A percentile compares a stretch with the other conserved stretches of the same genome.
phyloP scores from a whole-genome alignment of 1,140 invertebrate species.

The Anastatus disparis region DNA sequence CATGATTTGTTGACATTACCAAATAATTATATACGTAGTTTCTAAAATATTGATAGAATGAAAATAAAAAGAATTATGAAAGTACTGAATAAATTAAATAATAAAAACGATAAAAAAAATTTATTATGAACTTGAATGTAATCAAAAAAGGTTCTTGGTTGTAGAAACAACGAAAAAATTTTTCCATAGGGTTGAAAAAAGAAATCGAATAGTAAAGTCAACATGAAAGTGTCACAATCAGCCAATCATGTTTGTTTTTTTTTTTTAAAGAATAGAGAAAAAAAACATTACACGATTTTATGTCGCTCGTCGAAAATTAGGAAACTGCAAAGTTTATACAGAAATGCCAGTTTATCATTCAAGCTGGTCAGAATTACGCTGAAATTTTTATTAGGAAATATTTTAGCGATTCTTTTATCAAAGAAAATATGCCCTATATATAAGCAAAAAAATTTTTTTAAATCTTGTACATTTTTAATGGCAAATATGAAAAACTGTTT shows the following conservation, averaged over 20 bases:
- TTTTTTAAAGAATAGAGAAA: constrained; percentile 8
- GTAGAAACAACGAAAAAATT: neutral
- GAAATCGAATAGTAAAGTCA: neutral
- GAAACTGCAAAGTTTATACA: constrained; percentile 18
- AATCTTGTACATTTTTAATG: constrained; percentile 21
- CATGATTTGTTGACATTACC: constrained; percentile 28
- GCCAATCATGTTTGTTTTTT: constrained; percentile 39
- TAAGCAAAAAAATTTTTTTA: no score
- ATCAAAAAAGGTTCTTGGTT: constrained; percentile 15
- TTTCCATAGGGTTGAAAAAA: neutral
- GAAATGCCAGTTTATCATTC: constrained; percentile 11
- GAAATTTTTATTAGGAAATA: constrained; percentile 14
- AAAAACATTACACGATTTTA: constrained; percentile 13
- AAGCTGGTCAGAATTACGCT: constrained; percentile 30
- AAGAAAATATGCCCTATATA: no score
- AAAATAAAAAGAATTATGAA: constrained; percentile 10
- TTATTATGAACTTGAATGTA: neutral
- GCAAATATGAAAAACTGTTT: constrained; percentile 27
- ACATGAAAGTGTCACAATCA: constrained; percentile 46
- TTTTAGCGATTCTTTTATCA: no score
- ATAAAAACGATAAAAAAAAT: neutral
- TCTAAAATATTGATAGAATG: constrained; percentile 9
- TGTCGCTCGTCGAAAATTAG: constrained; percentile 4
- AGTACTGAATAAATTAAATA: constrained; percentile 25
- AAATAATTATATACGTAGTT: constrained; percentile 31